A percentile compares a stretch with the other conserved stretches of the same genome.
Conservation (phyloP, 2,113 vertebrate genomes). For the Thunnus thynnus region DNA sequence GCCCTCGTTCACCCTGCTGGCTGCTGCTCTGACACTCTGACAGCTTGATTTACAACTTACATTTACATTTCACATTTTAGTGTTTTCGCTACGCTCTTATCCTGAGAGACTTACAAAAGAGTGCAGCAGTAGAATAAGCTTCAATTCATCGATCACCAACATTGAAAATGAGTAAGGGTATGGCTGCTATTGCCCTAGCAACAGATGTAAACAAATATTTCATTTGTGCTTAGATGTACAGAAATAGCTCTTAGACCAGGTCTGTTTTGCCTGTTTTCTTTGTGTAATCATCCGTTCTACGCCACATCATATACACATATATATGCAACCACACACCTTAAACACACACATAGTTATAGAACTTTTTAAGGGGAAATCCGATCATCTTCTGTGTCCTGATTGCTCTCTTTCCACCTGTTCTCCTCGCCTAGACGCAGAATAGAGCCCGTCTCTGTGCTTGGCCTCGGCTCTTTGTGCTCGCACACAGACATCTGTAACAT, state of each 20-base stretch:
- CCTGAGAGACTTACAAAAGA: not conserved
- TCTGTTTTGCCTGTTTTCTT: slow-evolving; percentile 7
- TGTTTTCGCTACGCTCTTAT: not conserved
- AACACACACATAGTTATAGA: slow-evolving; percentile 32
- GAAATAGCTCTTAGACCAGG: not conserved
- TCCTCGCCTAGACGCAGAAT: slow-evolving; percentile 44
- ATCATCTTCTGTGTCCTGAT: slow-evolving; percentile 58
- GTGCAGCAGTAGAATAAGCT: not conserved
- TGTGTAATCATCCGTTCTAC: not conserved
- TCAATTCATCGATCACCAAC: not conserved
- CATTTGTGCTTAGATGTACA: not conserved
- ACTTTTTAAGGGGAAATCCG: slow-evolving; percentile 63
- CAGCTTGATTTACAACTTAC: slow-evolving; percentile 72
- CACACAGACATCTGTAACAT: slow-evolving; percentile 78
- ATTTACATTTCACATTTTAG: slow-evolving; percentile 41
- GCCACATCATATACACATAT: not conserved
- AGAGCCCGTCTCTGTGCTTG: slow-evolving; percentile 66
- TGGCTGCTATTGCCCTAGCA: not conserved
- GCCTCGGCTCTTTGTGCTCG: slow-evolving; percentile 63
- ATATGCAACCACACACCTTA: slow-evolving; percentile 14
- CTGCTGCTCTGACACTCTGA: slow-evolving; percentile 63
- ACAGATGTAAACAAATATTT: slow-evolving; percentile 14
- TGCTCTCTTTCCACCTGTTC: slow-evolving; percentile 73
- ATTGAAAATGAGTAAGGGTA: not conserved
- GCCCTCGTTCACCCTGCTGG: slow-evolving; percentile 72